Evolutionary conservation across 2,797 vertebrate species (phyloP).

Genomic region (Furcifer pardalis): DNA sequence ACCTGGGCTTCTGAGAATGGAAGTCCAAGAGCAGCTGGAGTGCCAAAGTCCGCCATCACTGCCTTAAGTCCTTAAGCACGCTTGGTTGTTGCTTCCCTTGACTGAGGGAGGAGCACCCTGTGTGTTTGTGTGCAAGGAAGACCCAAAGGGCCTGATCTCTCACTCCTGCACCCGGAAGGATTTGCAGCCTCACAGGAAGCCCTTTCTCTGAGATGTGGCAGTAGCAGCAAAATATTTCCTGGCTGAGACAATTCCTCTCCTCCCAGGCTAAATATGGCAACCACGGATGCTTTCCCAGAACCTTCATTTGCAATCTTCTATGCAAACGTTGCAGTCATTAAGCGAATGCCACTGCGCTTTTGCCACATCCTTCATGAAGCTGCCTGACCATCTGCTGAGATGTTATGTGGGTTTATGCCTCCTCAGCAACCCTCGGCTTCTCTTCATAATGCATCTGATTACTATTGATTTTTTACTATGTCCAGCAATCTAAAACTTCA

Average conservation of each 20-base stretch:
- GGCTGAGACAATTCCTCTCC: conserved; percentile 4
- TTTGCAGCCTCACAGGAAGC: not conserved
- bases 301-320: not conserved
- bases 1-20: too few relatives aligned
- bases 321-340: not conserved
- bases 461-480: not conserved
- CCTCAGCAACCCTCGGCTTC: not conserved
- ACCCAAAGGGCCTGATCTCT: not conserved
- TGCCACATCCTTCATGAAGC: not conserved
- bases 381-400: not conserved
- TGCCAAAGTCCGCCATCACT: too few relatives aligned
- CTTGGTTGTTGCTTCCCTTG: not conserved
- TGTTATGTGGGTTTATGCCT: too few relatives aligned
- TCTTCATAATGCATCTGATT: not conserved
- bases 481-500: too few relatives aligned
- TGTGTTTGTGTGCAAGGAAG: not conserved
- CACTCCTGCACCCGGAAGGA: not conserved
- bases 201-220: not conserved
- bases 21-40: too few relatives aligned
- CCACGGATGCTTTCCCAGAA: not conserved
- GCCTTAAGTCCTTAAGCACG: too few relatives aligned
- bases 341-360: too few relatives aligned
- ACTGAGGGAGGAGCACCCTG: not conserved
- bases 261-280: not conserved
- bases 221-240: conserved; percentile 4